Percentiles rank a stretch among this genome's conserved stretches.
Conservation (phyloP, 2,888 invertebrate species). For the Arenicola marina region DNA sequence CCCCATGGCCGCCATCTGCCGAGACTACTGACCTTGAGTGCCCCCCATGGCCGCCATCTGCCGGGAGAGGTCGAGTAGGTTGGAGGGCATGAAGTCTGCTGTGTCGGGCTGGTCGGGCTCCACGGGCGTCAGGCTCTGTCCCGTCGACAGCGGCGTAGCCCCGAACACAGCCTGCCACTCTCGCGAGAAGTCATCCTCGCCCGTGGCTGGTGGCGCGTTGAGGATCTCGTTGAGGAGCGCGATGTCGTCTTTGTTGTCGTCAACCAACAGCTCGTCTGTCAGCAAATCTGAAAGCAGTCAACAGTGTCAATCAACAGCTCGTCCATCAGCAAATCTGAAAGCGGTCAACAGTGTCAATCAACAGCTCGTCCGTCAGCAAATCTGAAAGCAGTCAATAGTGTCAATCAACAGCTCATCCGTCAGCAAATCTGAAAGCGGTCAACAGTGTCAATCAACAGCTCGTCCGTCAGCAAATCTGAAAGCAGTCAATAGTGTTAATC, state of each 20-base stretch:
- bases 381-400: too few species aligned
- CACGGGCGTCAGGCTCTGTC: slow-evolving; percentile 33
- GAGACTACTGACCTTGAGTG: neutral
- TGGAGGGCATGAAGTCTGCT: slow-evolving; percentile 60
- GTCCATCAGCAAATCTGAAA: too few species aligned
- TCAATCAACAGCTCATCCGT: too few species aligned
- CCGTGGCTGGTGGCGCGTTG: slow-evolving; percentile 48
- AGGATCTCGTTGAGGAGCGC: slow-evolving; percentile 62
- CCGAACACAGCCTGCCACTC: slow-evolving; percentile 61
- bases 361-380: too few species aligned
- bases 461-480: too few species aligned
- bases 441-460: too few species aligned
- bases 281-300: slow-evolving; percentile 59
- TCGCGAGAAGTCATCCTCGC: slow-evolving; percentile 54
- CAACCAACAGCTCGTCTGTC: slow-evolving; percentile 49
- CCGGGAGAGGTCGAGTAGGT: slow-evolving; percentile 52
- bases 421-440: too few species aligned
- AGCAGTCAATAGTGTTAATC: too few species aligned
- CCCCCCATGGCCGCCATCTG: neutral
- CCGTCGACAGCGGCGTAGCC: slow-evolving; percentile 12
- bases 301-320: too few species aligned
- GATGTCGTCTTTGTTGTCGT: slow-evolving; percentile 62
- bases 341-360: too few species aligned
- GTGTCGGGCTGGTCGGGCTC: slow-evolving; percentile 43
- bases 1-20: too few species aligned